Base-by-base conservation (phyloP, 1,140 invertebrate genomes). In the Bombus confusus region DNA sequence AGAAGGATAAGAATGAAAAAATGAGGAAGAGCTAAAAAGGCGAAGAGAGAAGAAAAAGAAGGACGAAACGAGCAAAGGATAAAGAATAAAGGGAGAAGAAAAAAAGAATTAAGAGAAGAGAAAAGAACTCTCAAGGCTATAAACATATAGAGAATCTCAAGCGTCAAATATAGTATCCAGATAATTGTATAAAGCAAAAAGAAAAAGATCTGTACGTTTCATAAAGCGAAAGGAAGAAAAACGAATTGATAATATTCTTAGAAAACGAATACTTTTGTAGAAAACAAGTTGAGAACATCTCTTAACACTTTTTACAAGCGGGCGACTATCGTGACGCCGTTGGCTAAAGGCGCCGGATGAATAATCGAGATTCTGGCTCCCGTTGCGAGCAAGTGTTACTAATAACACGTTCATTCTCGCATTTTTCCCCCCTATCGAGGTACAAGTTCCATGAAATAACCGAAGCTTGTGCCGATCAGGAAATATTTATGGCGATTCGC, bases 311-410 rank as follows among this genome's bases (percentile, higher is more conserved):
- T 76, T 66, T 66, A 25, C 47, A 28, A 31, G 59, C 12, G n/a
- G 64, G 43, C 28, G 12, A 39, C 52, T 78, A 43, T 34, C 25
- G 10, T 31, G 28, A 62, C 25, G 28, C 34, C 52, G 25, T 18
- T 62, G 25, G 73, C 43, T 57, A 10, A 25, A 76, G 74, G 74
- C 34, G 62, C 43, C 34, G 22, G 43, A 83, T 52, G 74, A 66
- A 57, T 83, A 69, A 83, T 69, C 80, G 80, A 47, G 43, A 66
- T 82, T 73, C 80, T 82, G 28, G 47, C 75, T 78, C 75, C 75
- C 39, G 74, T 76, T 76, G 74, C 74, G 47, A 76, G 37, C 43
- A 78, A 62, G 57, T 78, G 59, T 64, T 43, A 39, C 75, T 59
- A 78, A 69, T 68, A 62, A 80, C 78, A 47, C 43, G 34, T 64